Evolutionary conservation across 2,797 vertebrate species (phyloP).

Genomic region (Sarcophilus harrisii): DNA sequence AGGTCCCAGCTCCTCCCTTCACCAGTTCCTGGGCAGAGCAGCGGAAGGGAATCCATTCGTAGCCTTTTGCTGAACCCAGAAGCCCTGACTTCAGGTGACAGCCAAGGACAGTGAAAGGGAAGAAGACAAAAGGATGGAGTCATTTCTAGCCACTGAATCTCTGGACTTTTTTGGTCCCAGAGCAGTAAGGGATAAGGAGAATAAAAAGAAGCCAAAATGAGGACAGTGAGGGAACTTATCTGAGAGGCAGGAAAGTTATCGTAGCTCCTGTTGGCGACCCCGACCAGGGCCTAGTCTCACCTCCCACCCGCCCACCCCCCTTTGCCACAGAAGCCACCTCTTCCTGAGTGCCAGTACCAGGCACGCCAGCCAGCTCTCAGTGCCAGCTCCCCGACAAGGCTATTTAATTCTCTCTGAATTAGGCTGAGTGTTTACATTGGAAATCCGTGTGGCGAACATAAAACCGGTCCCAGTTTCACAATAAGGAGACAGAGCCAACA

Average conservation of each 20-base stretch:
- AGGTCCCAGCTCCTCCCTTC: not conserved
- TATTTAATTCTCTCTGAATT: not conserved
- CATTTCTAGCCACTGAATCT: not conserved
- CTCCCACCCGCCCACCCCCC: not conserved
- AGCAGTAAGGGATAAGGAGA: fast-evolving
- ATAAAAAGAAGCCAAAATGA: not conserved
- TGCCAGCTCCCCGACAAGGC: not conserved
- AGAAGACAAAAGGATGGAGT: not conserved
- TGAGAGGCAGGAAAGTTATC: not conserved
- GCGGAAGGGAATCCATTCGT: not conserved
- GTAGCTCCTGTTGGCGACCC: not conserved
- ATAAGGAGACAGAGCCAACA: slow-evolving; percentile 33
- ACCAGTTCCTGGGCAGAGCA: not conserved
- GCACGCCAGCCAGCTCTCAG: not conserved
- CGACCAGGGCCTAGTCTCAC: not conserved
- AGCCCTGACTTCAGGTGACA: not conserved
- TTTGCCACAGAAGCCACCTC: not conserved
- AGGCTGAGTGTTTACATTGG: slow-evolving; percentile 21
- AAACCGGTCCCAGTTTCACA: slow-evolving; percentile 29
- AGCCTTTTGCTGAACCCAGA: not conserved
- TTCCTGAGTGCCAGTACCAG: slow-evolving; percentile 22
- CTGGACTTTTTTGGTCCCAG: not conserved
- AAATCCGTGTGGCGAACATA: slow-evolving; percentile 2
- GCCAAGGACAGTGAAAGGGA: not conserved
- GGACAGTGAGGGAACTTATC: not conserved